These are phyloP conservation scores for Stenolophus ochropezus DNA, from an alignment of 2,888 invertebrate genomes.

Conservation along the genomic window DNA sequence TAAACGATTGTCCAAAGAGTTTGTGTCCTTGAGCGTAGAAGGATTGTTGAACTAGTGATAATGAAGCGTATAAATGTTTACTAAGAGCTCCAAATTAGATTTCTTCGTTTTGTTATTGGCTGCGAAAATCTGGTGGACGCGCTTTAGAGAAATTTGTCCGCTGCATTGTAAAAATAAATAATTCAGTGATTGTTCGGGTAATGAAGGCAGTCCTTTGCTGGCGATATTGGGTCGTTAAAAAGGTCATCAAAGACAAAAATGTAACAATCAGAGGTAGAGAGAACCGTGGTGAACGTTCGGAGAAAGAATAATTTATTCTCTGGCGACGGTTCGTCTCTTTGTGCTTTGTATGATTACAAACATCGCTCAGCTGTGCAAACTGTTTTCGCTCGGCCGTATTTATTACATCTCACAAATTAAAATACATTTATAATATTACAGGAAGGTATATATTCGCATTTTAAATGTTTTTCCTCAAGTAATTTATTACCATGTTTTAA, in stretches of 20 bases:
- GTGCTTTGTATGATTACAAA: constrained; percentile 42
- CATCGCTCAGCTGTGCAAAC: constrained; percentile 39
- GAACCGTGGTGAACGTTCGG: constrained; percentile 12
- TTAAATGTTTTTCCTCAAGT: constrained; percentile 21
- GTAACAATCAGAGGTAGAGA: constrained; percentile 32
- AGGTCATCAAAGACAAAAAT: constrained; percentile 44
- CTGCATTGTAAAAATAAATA: neutral
- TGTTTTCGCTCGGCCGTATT: constrained; percentile 36
- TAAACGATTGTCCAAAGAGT: no score
- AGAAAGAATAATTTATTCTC: constrained; percentile 33
- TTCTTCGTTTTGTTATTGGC: neutral
- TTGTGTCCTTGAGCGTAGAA: no score
- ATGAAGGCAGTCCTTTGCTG: constrained; percentile 8
- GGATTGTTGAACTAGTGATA: no score
- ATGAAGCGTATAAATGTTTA: no score
- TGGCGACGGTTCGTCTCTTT: constrained; percentile 26
- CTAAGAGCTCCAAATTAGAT: no score
- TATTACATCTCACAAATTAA: constrained; percentile 51
- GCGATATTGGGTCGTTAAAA: constrained; percentile 18
- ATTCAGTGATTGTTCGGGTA: constrained; percentile 16
- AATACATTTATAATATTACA: constrained; percentile 55
- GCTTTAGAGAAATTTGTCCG: neutral
- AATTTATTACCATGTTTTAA: constrained; percentile 51
- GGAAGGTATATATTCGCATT: constrained; percentile 41
- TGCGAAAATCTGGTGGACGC: neutral